Conservation (phyloP, 1,140 invertebrate genomes). For the Paralvinella palmiformis region DNA sequence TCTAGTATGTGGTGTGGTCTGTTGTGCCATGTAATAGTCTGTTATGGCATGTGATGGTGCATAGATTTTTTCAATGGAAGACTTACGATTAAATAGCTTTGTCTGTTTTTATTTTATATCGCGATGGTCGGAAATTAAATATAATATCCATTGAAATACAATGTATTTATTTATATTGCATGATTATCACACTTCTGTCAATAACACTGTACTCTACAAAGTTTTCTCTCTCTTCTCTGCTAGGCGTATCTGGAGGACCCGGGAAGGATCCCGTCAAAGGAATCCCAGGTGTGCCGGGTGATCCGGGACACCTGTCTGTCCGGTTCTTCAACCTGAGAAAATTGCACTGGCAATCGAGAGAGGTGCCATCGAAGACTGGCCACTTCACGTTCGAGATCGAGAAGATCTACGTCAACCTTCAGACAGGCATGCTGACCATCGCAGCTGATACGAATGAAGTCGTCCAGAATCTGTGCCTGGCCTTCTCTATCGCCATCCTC, state of each 20-base stretch:
- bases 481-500: constrained; percentile 37
- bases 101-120: too few species aligned
- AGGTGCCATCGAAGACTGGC: constrained; percentile 15
- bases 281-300: constrained; percentile 25
- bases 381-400: constrained; percentile 17
- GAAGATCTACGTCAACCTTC: constrained; percentile 19
- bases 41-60: too few species aligned
- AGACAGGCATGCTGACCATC: constrained; percentile 16
- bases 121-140: too few species aligned
- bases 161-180: too few species aligned
- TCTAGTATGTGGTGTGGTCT: too few species aligned
- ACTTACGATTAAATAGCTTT: too few species aligned
- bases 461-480: constrained; percentile 35
- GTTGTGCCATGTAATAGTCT: too few species aligned
- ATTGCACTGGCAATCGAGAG: constrained; percentile 20
- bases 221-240: not conserved
- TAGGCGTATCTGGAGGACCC: constrained; percentile 14
- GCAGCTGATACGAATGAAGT: constrained; percentile 25
- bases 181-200: not conserved
- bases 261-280: constrained; percentile 18
- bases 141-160: too few species aligned
- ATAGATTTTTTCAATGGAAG: too few species aligned
- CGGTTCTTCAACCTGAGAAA: constrained; percentile 30
- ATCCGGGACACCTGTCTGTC: constrained; percentile 32
- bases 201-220: not conserved